These are phyloP conservation scores for Rhodinocichla rosea DNA, from an alignment of 2,113 vertebrate genomes.

Conservation along the genomic window DNA sequence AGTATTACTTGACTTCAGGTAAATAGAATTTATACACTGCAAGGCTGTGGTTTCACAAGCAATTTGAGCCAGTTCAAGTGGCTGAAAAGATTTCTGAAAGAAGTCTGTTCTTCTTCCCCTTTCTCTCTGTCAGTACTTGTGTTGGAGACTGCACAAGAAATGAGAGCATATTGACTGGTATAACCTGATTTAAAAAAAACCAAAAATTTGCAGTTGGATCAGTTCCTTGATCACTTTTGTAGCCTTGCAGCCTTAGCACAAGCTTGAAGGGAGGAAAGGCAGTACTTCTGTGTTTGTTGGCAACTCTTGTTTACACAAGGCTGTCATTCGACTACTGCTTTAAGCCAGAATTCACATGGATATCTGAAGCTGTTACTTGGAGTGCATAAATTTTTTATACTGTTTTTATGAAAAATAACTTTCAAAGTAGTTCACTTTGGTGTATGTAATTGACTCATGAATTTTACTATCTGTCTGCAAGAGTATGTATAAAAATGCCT, in stretches of 20 bases:
- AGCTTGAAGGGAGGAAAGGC: neutral
- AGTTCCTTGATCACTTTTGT: neutral
- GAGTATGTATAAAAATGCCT: neutral
- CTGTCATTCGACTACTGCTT: neutral
- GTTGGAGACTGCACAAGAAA: neutral
- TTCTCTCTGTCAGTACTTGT: neutral
- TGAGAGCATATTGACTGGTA: neutral
- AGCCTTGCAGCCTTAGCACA: neutral
- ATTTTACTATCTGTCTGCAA: neutral
- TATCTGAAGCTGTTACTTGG: neutral
- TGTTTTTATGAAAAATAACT: neutral
- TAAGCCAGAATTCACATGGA: neutral
- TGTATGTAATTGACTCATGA: neutral
- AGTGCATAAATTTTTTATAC: neutral
- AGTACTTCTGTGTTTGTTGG: neutral
- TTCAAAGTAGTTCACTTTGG: neutral
- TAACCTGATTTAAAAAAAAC: fast-evolving
- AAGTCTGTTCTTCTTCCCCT: neutral
- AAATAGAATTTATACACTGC: neutral
- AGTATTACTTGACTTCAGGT: neutral
- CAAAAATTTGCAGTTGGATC: neutral
- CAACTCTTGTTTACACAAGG: neutral
- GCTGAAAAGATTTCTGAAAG: neutral
- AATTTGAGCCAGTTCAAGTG: neutral
- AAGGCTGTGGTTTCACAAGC: neutral